Percentiles rank a stretch among this genome's conserved stretches.
Conservation (phyloP, 2,888 invertebrate species). For the Cataglyphis albicans region DNA sequence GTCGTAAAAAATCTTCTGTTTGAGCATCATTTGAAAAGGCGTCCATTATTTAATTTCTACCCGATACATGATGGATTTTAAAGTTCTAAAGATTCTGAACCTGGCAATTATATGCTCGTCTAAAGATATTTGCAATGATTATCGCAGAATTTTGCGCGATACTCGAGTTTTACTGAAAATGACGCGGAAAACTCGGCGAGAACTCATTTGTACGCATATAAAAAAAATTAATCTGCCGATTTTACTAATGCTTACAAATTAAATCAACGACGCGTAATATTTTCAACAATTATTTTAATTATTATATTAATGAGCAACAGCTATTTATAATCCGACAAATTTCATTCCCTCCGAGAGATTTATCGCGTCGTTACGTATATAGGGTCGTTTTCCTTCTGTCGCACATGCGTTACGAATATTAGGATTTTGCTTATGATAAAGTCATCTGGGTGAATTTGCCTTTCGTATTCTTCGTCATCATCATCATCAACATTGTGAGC, state of each 20-base stretch:
- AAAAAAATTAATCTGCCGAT: background rate
- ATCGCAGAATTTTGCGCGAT: background rate
- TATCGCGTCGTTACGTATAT: constrained; percentile 33
- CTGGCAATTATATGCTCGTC: background rate
- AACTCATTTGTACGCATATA: background rate
- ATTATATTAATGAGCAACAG: constrained; percentile 33
- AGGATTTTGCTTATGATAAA: constrained; percentile 27
- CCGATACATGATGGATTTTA: background rate
- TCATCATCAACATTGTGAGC: background rate
- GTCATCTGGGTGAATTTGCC: constrained; percentile 31
- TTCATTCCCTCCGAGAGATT: constrained; percentile 37
- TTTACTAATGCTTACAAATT: constrained; percentile 14
- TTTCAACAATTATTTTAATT: constrained; percentile 28
- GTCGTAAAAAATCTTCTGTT: constrained; percentile 36
- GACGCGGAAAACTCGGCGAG: background rate
- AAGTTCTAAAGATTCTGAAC: background rate
- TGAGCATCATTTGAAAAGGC: background rate
- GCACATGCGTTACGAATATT: constrained; percentile 32
- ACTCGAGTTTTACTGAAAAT: background rate
- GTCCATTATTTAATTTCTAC: constrained; percentile 18
- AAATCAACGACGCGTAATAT: background rate
- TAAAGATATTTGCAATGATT: background rate
- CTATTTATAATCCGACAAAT: constrained; percentile 32
- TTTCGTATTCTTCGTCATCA: background rate
- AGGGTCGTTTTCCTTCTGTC: constrained; percentile 7